Evolutionary conservation across 2,113 vertebrate species (phyloP).

Genomic region (Penelope pileata): DNA sequence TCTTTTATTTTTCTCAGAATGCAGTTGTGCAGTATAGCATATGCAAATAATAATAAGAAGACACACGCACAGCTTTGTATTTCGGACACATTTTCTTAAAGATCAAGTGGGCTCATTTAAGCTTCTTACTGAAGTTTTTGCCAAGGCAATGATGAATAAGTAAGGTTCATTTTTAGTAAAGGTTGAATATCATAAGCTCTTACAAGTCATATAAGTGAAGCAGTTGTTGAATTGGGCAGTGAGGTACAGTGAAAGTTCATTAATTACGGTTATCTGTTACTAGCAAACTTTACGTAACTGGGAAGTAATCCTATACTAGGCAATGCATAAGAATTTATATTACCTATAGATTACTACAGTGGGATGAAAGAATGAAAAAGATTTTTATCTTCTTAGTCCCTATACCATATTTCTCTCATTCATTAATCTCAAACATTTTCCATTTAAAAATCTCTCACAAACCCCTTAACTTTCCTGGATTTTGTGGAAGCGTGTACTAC

Average conservation of each 20-base stretch:
- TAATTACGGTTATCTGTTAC: constrained; percentile 57
- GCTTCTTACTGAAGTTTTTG: constrained; percentile 59
- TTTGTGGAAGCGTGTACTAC: neutral
- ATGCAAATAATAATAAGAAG: constrained; percentile 67
- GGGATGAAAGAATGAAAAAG: neutral
- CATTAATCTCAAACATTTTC: neutral
- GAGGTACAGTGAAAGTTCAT: constrained; percentile 26
- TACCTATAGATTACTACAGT: neutral
- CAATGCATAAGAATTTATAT: neutral
- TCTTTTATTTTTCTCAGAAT: constrained; percentile 74
- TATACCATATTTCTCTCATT: neutral
- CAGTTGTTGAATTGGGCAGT: neutral
- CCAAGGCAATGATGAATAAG: constrained; percentile 56
- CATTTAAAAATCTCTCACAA: neutral
- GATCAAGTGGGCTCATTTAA: constrained; percentile 57
- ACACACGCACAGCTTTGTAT: constrained; percentile 48
- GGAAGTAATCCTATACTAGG: neutral
- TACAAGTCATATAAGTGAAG: constrained; percentile 37
- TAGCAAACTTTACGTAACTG: constrained; percentile 1
- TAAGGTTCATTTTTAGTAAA: constrained; percentile 52
- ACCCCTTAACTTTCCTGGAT: neutral
- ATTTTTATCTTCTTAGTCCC: neutral
- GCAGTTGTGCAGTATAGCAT: constrained; percentile 65
- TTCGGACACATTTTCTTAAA: constrained; percentile 64
- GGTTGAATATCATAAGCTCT: constrained; percentile 50